These are phyloP conservation scores for Falcaria lacertinaria DNA, from an alignment of 2,888 invertebrate species.

Conservation along the genomic window DNA sequence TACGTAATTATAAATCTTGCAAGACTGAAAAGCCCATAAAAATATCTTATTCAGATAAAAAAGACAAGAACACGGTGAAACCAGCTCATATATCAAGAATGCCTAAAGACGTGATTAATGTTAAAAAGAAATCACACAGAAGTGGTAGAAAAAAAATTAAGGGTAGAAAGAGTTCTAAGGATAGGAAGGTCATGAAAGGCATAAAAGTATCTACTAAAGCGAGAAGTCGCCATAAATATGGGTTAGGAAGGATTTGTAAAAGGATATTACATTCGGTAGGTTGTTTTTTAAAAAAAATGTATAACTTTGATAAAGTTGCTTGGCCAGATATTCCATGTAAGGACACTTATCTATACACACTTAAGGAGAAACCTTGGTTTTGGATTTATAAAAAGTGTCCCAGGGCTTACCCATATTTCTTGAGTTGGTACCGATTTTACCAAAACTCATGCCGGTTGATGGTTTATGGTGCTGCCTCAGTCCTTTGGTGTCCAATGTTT, in stretches of 20 bases:
- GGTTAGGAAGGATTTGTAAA: too few species aligned
- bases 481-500: slow-evolving; percentile 42
- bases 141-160: too few species aligned
- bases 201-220: too few species aligned
- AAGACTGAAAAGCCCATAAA: background rate
- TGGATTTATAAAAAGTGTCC: slow-evolving; percentile 24
- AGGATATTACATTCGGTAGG: too few species aligned
- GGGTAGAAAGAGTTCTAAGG: too few species aligned
- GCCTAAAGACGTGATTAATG: too few species aligned
- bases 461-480: slow-evolving; percentile 21
- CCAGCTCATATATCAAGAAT: too few species aligned
- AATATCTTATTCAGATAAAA: too few species aligned
- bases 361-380: slow-evolving; percentile 18
- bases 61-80: too few species aligned
- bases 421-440: slow-evolving; percentile 18
- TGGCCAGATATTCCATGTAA: slow-evolving; percentile 10
- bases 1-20: background rate
- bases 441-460: slow-evolving; percentile 14
- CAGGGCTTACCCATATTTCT: slow-evolving; percentile 26
- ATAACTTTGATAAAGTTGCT: slow-evolving; percentile 7
- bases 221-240: too few species aligned
- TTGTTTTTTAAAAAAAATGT: slow-evolving; percentile 2
- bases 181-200: too few species aligned
- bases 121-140: too few species aligned
- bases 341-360: slow-evolving; percentile 16